Conservation (phyloP, 2,888 invertebrate species). For the Drosophila quinaria region DNA sequence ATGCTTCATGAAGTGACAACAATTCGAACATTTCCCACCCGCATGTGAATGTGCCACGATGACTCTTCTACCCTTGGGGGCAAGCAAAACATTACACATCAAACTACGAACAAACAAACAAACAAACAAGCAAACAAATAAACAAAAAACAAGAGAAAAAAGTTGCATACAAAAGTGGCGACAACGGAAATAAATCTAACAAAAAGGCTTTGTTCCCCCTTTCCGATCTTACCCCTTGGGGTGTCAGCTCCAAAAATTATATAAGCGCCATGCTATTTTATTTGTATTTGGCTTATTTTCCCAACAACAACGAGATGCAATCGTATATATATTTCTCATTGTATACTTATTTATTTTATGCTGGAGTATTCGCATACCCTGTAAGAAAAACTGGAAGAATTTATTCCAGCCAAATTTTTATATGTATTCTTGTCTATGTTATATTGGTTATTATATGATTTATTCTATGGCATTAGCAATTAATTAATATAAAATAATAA, state of each 20-base stretch:
- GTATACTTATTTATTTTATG: constrained; percentile 3
- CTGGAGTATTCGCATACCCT: constrained; percentile 12
- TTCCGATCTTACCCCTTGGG: not conserved
- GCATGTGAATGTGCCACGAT: constrained; percentile 30
- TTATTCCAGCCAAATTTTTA: no score
- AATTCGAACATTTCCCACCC: constrained; percentile 51
- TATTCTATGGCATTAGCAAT: no score
- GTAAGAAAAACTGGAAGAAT: not conserved
- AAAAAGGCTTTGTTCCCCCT: constrained; percentile 64
- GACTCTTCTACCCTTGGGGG: constrained; percentile 13
- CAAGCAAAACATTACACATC: constrained; percentile 42
- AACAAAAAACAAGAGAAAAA: constrained; percentile 42
- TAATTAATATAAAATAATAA: no score
- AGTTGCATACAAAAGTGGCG: constrained; percentile 70
- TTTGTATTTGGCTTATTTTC: constrained; percentile 65
- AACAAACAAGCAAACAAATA: constrained; percentile 37
- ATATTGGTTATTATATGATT: not conserved
- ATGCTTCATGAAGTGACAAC: constrained; percentile 56
- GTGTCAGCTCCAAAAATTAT: constrained; percentile 45
- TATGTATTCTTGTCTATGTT: no score
- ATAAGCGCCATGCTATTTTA: constrained; percentile 51
- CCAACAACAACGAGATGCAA: constrained; percentile 25
- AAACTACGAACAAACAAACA: constrained; percentile 54
- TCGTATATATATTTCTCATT: constrained; percentile 11
- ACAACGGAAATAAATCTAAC: constrained; percentile 78